Base-by-base conservation (phyloP, 2,113 vertebrate genomes). In the Thalassarche chlororhynchos region DNA sequence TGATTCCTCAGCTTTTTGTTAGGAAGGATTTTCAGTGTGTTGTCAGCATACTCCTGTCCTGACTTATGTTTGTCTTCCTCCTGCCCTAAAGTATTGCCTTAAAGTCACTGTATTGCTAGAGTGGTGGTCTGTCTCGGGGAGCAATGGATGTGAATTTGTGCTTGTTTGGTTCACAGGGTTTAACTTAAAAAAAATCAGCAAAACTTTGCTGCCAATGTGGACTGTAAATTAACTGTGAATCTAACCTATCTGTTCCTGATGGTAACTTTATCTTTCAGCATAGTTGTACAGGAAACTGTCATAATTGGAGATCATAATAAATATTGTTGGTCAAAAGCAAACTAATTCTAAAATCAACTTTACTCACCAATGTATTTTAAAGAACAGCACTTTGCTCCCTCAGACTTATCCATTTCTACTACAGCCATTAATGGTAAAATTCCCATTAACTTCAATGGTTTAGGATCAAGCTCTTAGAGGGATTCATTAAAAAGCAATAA, bases 401-500 rank as follows among this genome's bases (percentile, higher is more conserved):
- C 52, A 69, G 8, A 47, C 14, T 87, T 60, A 90, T 13, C 29
- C 14, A 55, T 40, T 91, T 85, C n/a, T 93, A 29, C 20, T 91
- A 6, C 3, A 93, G 21, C 23, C 10, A 64, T 74, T 57, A 95
- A 54, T 70, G 14, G 17, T 36, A 90, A 87, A 62, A 80, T 46
- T 70, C 14, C 36, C n/a, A 66, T 88, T 95, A 72, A 72, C 57
- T 77, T 89, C 31, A 79, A 14, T 8, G 9, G 19, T 74, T 83
- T 72, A 85, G 9, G 58, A 80, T 74, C 36, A 72, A 83, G 24
- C 6, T 86, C 19, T 83, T 90, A 36, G 34, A 93, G 21, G 71
- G 20, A 66, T 51, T 96, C 32, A 90, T 95, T 96, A 97, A 96
- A 94, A 95, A 94, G 31, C 54, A 89, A 90, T 95, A 82, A 93